Conservation (phyloP, 2,888 invertebrate species). For the Clanis bilineata region DNA sequence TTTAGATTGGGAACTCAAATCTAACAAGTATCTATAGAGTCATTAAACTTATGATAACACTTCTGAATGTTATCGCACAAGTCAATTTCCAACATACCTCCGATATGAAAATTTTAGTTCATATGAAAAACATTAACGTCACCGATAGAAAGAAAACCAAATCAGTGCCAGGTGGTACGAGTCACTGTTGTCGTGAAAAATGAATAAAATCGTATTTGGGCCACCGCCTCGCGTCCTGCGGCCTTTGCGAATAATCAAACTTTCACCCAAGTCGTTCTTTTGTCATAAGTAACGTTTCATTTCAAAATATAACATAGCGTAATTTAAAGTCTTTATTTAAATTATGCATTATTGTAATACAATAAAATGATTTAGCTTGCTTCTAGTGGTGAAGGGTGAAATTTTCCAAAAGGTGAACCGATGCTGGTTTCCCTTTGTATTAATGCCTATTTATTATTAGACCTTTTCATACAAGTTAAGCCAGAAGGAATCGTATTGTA, state of each 20-base stretch:
- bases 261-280: conserved; percentile 28
- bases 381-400: too few species aligned
- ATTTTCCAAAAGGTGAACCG: too few species aligned
- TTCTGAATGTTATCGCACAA: neutral
- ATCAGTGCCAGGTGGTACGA: conserved; percentile 74
- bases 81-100: neutral
- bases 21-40: too few species aligned
- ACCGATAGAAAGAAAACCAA: conserved; percentile 60
- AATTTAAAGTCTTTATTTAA: too few species aligned
- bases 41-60: too few species aligned
- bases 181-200: conserved; percentile 77
- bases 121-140: neutral
- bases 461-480: too few species aligned
- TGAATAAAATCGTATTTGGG: conserved; percentile 76
- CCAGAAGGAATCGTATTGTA: too few species aligned
- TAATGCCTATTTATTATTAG: too few species aligned
- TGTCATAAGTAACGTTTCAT: neutral
- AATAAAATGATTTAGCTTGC: too few species aligned
- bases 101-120: neutral
- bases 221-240: conserved; percentile 50
- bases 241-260: conserved; percentile 47
- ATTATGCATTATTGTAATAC: neutral
- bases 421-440: too few species aligned
- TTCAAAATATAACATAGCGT: too few species aligned
- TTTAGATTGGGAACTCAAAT: too few species aligned